Evolutionary conservation across 2,113 vertebrate genomes (phyloP).

Genomic region (Raphicerus campestris): DNA sequence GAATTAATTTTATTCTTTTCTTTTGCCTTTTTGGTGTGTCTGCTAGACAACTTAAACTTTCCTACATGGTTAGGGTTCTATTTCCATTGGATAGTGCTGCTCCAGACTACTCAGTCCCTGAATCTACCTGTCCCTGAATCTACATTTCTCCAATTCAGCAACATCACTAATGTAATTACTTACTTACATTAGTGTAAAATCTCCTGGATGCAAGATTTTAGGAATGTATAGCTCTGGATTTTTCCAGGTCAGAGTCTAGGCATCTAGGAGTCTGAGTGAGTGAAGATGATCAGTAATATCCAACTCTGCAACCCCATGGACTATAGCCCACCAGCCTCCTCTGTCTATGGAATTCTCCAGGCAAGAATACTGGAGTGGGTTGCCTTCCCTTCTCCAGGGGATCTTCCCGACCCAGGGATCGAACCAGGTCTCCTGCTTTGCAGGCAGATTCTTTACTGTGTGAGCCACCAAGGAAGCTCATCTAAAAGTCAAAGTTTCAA

Average conservation of each 20-base stretch:
- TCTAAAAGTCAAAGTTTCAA: background rate
- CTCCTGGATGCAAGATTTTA: background rate
- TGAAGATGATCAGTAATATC: background rate
- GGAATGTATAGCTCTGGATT: background rate
- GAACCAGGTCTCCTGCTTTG: background rate
- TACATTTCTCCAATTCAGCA: background rate
- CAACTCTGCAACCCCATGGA: background rate
- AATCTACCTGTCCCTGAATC: background rate
- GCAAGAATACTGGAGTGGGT: background rate
- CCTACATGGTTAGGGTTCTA: accelerated
- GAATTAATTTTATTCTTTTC: background rate
- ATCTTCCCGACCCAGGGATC: background rate
- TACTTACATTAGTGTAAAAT: background rate
- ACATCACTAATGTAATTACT: background rate
- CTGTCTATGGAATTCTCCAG: background rate
- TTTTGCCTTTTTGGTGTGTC: background rate
- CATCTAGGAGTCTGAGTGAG: background rate
- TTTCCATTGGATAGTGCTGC: accelerated
- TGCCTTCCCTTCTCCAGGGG: background rate
- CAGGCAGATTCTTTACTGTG: background rate
- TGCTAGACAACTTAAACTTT: background rate
- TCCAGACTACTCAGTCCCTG: too few relatives aligned
- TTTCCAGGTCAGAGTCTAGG: background rate
- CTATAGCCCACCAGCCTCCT: background rate
- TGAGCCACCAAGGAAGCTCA: background rate